A percentile compares a stretch with the other conserved stretches of the same genome.
phyloP scores from a whole-genome alignment of 1,140 invertebrate genomes.

The Drosophila arizonae region DNA sequence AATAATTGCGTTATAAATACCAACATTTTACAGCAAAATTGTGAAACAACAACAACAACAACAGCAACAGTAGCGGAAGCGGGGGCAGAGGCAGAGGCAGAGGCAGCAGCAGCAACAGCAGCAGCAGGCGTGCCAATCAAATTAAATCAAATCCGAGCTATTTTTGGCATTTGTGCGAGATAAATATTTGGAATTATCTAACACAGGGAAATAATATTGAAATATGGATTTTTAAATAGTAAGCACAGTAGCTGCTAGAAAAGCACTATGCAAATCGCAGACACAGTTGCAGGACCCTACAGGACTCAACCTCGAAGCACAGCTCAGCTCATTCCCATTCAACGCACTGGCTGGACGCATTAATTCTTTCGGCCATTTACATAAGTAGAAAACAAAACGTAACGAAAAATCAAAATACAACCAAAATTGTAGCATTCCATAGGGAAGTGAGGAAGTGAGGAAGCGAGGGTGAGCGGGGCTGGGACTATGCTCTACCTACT shows the following conservation, averaged over 20 bases:
- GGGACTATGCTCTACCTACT: slow-evolving; percentile 72
- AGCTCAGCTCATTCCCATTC: slow-evolving; percentile 65
- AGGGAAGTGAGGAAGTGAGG: not conserved
- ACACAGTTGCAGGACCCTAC: slow-evolving; percentile 16
- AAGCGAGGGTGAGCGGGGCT: not conserved
- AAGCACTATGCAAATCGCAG: slow-evolving; percentile 56
- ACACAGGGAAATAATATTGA: not conserved
- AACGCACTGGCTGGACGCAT: slow-evolving; percentile 68
- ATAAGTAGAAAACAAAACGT: slow-evolving; percentile 58
- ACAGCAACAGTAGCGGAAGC: not conserved
- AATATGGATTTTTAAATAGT: slow-evolving; percentile 5
- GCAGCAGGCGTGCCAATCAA: slow-evolving; percentile 26
- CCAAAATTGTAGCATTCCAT: slow-evolving; percentile 44
- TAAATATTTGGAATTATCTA: slow-evolving; percentile 6
- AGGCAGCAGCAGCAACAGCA: not conserved
- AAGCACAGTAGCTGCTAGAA: slow-evolving; percentile 25
- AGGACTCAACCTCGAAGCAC: not conserved
- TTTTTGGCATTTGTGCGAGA: slow-evolving; percentile 14
- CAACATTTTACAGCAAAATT: slow-evolving; percentile 47
- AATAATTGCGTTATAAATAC: slow-evolving; percentile 59
- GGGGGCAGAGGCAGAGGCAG: not conserved
- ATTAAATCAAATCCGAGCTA: slow-evolving; percentile 50
- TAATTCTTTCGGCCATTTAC: slow-evolving; percentile 73
- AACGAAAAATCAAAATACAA: slow-evolving; percentile 11
- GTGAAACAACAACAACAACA: not conserved